phyloP scores from a whole-genome alignment of 2,797 vertebrate genomes.

The Lagorchestes hirsutus region DNA sequence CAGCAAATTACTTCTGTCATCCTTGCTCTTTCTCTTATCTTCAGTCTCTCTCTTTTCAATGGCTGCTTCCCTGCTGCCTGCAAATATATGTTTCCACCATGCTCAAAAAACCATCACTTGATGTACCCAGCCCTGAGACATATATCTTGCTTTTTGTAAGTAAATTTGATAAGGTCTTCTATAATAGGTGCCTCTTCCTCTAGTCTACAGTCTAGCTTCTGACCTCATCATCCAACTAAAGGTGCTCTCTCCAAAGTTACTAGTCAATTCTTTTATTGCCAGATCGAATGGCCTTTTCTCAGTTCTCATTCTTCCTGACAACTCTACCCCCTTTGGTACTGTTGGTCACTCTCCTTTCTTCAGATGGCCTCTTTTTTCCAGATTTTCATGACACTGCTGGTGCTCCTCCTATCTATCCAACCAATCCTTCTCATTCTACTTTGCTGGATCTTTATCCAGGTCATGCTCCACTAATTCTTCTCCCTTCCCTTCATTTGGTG shows the following conservation, averaged over 20 bases:
- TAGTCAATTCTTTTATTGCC: background rate
- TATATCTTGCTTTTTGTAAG: background rate
- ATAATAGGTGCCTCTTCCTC: too few species aligned
- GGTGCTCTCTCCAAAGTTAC: too few species aligned
- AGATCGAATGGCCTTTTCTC: background rate
- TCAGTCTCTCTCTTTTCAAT: background rate
- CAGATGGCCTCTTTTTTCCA: too few species aligned
- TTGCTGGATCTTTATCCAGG: too few species aligned
- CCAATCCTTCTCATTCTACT: too few species aligned
- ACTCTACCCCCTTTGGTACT: background rate
- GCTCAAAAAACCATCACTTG: background rate
- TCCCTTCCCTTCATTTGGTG: too few species aligned
- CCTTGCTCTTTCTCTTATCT: background rate
- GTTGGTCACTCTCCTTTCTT: background rate
- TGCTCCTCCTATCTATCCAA: too few species aligned
- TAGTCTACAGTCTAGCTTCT: too few species aligned
- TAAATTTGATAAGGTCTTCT: background rate
- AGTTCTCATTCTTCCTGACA: background rate
- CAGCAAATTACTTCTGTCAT: background rate
- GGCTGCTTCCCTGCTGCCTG: background rate
- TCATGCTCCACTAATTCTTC: too few species aligned
- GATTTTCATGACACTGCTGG: too few species aligned
- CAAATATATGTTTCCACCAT: background rate
- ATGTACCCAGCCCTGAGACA: background rate
- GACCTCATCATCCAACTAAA: too few species aligned